These are phyloP conservation scores for Apostichopus parvimensis DNA, from an alignment of 35 echinoderm and acorn worm species.

Conservation along the genomic window DNA sequence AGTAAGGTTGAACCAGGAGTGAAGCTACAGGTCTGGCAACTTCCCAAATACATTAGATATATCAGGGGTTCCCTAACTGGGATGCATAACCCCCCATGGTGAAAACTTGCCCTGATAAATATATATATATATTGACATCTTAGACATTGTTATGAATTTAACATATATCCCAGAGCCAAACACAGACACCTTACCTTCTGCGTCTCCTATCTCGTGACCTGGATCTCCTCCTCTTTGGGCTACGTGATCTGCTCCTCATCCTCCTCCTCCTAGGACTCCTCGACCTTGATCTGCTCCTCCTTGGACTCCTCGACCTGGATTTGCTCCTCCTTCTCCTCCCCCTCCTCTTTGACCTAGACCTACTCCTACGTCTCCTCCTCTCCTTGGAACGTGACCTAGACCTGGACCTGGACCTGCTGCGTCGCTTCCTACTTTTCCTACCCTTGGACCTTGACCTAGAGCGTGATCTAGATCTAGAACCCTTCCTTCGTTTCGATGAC, in stretches of 20 bases:
- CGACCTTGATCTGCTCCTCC: slow-evolving; percentile 16
- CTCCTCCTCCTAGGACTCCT: slow-evolving; percentile 27
- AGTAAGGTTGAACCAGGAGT: too few relatives aligned
- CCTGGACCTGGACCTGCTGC: slow-evolving; percentile 35
- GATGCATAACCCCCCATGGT: too few relatives aligned
- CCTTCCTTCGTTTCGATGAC: not conserved
- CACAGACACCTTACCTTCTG: slow-evolving; percentile 15
- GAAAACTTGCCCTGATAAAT: too few relatives aligned
- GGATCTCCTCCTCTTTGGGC: slow-evolving; percentile 22
- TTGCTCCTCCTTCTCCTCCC: not conserved
- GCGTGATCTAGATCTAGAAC: slow-evolving; percentile 50
- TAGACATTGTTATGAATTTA: too few relatives aligned
- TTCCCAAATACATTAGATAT: too few relatives aligned
- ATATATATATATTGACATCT: too few relatives aligned
- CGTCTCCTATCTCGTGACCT: slow-evolving; percentile 55
- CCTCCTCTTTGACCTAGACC: slow-evolving; percentile 40
- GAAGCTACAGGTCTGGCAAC: too few relatives aligned
- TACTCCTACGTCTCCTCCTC: not conserved
- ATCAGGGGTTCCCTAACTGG: too few relatives aligned
- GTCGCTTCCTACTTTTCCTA: not conserved
- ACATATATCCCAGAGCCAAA: too few relatives aligned
- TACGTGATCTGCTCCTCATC: slow-evolving; percentile 29
- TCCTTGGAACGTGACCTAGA: too few relatives aligned
- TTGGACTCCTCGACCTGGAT: not conserved
- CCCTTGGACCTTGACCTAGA: slow-evolving; percentile 53